Evolutionary conservation across 2,113 vertebrate species (phyloP).

Genomic region (Podarcis raffonei): DNA sequence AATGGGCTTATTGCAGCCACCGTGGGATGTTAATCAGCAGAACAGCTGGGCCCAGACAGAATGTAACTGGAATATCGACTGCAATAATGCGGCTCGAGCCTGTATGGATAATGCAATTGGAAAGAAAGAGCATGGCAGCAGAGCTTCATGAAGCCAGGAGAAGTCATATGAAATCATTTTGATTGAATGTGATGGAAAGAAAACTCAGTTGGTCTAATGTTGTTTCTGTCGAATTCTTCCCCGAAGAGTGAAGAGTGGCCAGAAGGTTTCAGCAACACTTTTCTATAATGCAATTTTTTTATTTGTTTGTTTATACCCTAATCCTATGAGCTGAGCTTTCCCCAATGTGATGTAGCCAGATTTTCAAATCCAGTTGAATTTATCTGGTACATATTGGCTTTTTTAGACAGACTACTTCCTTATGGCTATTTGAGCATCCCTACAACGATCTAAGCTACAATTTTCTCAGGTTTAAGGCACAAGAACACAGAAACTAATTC

Average conservation of each 20-base stretch:
- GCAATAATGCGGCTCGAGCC: background rate
- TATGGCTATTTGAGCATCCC: background rate
- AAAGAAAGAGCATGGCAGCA: background rate
- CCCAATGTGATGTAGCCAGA: background rate
- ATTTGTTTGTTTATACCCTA: background rate
- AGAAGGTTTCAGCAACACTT: background rate
- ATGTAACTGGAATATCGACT: slow-evolving; percentile 3
- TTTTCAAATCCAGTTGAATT: background rate
- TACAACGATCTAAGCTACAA: background rate
- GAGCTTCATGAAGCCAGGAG: slow-evolving; percentile 5
- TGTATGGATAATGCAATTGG: background rate
- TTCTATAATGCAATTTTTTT: slow-evolving; percentile 22
- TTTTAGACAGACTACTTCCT: background rate
- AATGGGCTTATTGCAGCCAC: background rate
- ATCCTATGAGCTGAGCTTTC: background rate
- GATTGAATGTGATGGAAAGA: background rate
- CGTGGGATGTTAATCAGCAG: background rate
- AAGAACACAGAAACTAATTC: background rate
- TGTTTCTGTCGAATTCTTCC: slow-evolving; percentile 2
- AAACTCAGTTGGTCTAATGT: background rate
- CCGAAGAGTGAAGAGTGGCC: background rate
- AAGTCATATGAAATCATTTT: background rate
- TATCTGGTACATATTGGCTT: background rate
- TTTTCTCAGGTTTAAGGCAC: background rate
- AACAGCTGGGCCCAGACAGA: background rate